These are phyloP conservation scores for Mormyrus lacerda DNA, from an alignment of 2,113 vertebrate species.

Conservation along the genomic window DNA sequence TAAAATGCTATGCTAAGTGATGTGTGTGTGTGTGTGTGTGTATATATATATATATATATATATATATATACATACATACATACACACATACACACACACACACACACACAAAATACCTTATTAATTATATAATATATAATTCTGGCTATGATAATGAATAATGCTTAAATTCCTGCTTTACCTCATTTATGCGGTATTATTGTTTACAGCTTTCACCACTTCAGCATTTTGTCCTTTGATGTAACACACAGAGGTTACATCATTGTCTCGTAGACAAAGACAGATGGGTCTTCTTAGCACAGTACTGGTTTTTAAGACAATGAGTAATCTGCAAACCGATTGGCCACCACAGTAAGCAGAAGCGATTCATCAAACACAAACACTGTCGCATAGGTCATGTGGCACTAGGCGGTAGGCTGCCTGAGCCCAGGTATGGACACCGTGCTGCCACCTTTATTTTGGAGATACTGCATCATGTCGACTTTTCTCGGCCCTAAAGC, in stretches of 20 bases:
- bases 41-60: too few species aligned
- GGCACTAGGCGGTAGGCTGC: conserved; percentile 44
- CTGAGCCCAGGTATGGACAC: conserved; percentile 11
- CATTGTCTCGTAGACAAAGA: conserved; percentile 65
- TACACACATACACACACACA: background rate
- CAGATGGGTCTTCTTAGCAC: conserved; percentile 64
- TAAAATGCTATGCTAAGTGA: too few species aligned
- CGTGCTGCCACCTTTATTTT: background rate
- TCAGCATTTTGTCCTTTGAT: conserved; percentile 43
- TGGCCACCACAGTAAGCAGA: conserved; percentile 57
- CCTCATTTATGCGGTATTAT: background rate
- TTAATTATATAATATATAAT: too few species aligned
- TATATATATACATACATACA: too few species aligned
- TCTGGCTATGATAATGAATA: background rate
- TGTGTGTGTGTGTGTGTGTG: too few species aligned
- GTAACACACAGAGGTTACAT: conserved; percentile 50
- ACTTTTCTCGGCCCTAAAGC: conserved; percentile 6
- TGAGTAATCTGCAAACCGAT: conserved; percentile 64
- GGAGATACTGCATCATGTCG: conserved; percentile 26
- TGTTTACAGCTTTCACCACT: background rate
- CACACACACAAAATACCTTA: too few species aligned
- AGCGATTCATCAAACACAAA: conserved; percentile 55
- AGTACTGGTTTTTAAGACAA: conserved; percentile 58
- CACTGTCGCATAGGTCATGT: conserved; percentile 47
- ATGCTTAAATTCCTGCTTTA: background rate